A percentile compares a stretch with the other conserved stretches of the same genome.
Evolutionary conservation across 2,797 vertebrate genomes (phyloP).

Genomic region (Natrix natrix): DNA sequence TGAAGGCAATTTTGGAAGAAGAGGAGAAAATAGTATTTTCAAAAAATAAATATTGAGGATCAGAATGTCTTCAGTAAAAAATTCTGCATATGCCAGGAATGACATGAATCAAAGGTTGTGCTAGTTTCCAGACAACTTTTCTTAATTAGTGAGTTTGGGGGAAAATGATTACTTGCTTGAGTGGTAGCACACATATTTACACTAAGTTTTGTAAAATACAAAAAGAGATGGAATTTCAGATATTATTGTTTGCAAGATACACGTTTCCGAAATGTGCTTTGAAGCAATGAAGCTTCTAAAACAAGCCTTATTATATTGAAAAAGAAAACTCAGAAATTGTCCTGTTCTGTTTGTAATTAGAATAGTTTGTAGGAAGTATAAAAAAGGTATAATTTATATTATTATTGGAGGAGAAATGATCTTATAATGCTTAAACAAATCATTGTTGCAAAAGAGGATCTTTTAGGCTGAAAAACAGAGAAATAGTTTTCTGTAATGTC

Average conservation of each 20-base stretch:
- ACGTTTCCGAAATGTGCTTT: neutral
- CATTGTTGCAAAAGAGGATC: neutral
- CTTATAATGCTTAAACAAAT: neutral
- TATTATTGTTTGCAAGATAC: neutral
- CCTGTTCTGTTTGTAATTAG: neutral
- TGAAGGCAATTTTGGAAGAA: neutral
- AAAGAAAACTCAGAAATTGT: neutral
- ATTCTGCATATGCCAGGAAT: neutral
- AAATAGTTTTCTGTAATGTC: neutral
- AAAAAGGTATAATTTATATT: neutral
- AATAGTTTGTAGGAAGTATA: neutral
- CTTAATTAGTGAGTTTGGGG: neutral
- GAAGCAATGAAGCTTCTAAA: neutral
- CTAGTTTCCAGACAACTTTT: neutral
- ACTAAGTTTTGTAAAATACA: neutral
- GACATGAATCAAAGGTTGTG: too few species aligned
- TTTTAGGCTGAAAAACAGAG: neutral
- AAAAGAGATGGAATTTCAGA: neutral
- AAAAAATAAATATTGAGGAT: neutral
- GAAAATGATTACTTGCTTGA: neutral
- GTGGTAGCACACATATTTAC: neutral
- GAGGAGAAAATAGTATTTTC: neutral
- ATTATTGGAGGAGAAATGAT: neutral
- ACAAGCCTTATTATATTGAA: neutral
- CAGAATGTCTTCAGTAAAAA: neutral